A percentile compares a stretch with the other conserved stretches of the same genome.
These are phyloP conservation scores for Epinotia bilunana DNA, from an alignment of 2,888 invertebrate genomes.

Conservation along the genomic window DNA sequence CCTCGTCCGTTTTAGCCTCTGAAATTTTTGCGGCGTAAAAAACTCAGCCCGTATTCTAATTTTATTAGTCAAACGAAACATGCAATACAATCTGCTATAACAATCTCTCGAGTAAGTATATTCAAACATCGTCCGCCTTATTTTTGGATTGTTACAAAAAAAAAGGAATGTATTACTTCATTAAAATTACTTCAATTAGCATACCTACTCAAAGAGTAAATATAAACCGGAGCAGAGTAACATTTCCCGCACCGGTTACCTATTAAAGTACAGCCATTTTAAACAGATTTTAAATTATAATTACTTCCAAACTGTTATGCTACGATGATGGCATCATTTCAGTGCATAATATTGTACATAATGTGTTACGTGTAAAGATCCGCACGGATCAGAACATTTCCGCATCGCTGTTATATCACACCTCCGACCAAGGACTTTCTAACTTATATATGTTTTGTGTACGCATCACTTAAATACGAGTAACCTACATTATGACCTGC, in stretches of 20 bases:
- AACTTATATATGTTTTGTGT: conserved; percentile 40
- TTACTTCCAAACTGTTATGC: conserved; percentile 39
- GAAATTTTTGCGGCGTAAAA: no score
- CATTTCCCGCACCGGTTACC: conserved; percentile 8
- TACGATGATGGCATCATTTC: conserved; percentile 37
- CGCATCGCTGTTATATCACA: conserved; percentile 41
- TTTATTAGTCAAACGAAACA: not conserved
- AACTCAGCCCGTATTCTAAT: not conserved
- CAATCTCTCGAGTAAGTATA: not conserved
- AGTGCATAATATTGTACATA: conserved; percentile 43
- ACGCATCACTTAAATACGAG: conserved; percentile 10
- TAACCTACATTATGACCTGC: conserved; percentile 16
- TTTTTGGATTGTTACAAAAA: not conserved
- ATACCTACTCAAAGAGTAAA: not conserved
- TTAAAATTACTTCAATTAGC: not conserved
- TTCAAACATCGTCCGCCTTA: not conserved
- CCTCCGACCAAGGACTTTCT: conserved; percentile 42
- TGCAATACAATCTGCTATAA: not conserved
- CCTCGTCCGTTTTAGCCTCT: no score
- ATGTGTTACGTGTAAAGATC: conserved; percentile 42
- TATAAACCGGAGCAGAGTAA: conserved; percentile 18
- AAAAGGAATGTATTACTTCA: not conserved
- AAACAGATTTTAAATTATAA: conserved; percentile 39
- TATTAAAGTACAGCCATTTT: not conserved
- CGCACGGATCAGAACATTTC: conserved; percentile 43